Conservation (phyloP, 2,888 invertebrate genomes). For the Branchinecta sandiegonensis region DNA sequence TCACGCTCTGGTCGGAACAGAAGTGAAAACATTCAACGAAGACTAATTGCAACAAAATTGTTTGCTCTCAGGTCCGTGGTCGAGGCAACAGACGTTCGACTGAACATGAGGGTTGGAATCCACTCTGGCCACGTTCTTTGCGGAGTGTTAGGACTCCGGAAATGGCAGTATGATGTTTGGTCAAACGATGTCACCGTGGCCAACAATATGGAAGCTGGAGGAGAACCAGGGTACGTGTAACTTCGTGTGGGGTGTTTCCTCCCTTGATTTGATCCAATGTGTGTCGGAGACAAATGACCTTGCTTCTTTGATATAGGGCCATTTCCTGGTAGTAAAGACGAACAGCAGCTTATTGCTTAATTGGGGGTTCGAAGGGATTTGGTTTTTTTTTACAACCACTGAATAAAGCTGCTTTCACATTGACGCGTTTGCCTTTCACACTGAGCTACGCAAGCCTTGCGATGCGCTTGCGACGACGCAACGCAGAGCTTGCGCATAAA, state of each 20-base stretch:
- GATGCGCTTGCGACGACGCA: too few species aligned
- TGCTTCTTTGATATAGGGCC: not conserved
- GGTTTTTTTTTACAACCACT: too few species aligned
- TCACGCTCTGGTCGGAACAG: too few species aligned
- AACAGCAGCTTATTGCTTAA: not conserved
- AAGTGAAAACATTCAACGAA: too few species aligned
- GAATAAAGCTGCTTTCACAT: too few species aligned
- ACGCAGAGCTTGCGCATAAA: too few species aligned
- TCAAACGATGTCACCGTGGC: constrained; percentile 81
- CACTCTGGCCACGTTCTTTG: constrained; percentile 80
- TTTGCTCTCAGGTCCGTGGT: constrained; percentile 51
- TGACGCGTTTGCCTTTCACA: too few species aligned
- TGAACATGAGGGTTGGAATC: constrained; percentile 84
- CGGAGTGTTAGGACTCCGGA: constrained; percentile 72
- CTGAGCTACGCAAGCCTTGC: too few species aligned
- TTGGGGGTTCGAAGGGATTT: not conserved
- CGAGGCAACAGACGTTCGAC: constrained; percentile 77
- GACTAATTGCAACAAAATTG: too few species aligned
- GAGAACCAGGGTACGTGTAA: constrained; percentile 60
- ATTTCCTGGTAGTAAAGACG: not conserved
- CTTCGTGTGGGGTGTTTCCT: not conserved
- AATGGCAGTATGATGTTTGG: constrained; percentile 91
- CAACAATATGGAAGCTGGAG: constrained; percentile 78
- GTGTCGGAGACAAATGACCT: not conserved
- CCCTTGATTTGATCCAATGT: not conserved